phyloP scores from a whole-genome alignment of 37 sponge, comb jelly and placozoan species.

The Aplysina aerophoba region DNA sequence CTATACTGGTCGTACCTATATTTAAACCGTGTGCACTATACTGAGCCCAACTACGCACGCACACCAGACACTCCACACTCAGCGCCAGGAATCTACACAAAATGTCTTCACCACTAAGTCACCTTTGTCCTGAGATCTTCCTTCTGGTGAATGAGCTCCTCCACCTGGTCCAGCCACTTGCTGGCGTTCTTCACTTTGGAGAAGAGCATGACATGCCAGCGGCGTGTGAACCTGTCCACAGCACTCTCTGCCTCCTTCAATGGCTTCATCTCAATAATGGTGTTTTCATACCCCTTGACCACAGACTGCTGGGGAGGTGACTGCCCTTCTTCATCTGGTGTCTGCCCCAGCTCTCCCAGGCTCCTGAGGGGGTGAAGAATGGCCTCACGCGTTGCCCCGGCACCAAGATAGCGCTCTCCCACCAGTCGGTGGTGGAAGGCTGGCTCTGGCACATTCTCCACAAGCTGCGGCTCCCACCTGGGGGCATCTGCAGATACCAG shows the following conservation, averaged over 20 bases:
- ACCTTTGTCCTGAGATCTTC: conserved; percentile 15
- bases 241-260: conserved; percentile 10
- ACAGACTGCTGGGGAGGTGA: neutral
- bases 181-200: conserved; percentile 16
- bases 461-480: neutral
- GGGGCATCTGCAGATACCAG: conserved; percentile 2
- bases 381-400: neutral
- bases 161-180: conserved; percentile 15
- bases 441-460: neutral
- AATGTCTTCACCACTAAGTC: neutral
- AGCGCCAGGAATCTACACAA: neutral
- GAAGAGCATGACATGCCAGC: conserved; percentile 18
- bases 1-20: no score
- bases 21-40: no score
- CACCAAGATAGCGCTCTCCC: neutral
- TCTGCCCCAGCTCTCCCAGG: neutral
- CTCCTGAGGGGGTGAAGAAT: neutral
- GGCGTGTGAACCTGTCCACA: conserved; percentile 20
- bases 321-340: neutral
- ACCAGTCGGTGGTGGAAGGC: conserved; percentile 15
- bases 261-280: conserved; percentile 15
- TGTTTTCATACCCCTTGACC: conserved; percentile 23
- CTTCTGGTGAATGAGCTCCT: conserved; percentile 2
- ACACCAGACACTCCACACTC: no score
- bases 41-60: no score